Evolutionary conservation across 2,113 vertebrate species (phyloP), one percentile per base, ranked within the genome.

Genomic region (Bujurquina vittata): DNA sequence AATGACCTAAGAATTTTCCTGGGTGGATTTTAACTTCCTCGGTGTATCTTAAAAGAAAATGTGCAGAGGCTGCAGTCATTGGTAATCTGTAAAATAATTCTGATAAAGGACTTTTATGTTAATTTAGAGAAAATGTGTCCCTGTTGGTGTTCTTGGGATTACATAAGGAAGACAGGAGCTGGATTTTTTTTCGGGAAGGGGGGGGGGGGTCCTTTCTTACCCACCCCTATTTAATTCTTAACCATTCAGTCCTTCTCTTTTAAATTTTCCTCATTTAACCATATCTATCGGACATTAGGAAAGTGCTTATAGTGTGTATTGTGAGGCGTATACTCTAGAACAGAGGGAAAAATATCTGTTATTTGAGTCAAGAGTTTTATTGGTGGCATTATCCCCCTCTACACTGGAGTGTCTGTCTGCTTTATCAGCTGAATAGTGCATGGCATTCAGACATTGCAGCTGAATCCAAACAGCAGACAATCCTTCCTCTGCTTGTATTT

Each of bases 361-460:
- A 57, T 17, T 75, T 58, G 10, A 58, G 33, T 80, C 22, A 57
- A 23, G 37, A 7, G 77, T 77, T 75, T 33, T 12, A 54, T 77
- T 61, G 33, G 59, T 84, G 61, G 60, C 23, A 9, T 9, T 73
- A 78, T 61, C 18, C 11, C 11, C 12, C 15, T 69, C 26, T n/a
- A 80, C 57, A 85, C 67, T 74, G 52, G 54, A 67, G 52, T 75
- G 29, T 88, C 80, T 92, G 40, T 87, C 37, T 12, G 17, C 65
- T 75, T 63, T 73, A 84, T 87, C 83, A 82, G 62, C 57, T 75
- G 73, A 83, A 80, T 55, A 58, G 31, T 62, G 58, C 62, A 43
- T 59, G 72, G 69, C 81, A 75, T 87, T 87, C 33, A 77, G 87
- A 90, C 83, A 81, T 55, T 82, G 58, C 57, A 72, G 65, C 87